These are phyloP conservation scores for Lagorchestes hirsutus DNA, from an alignment of 2,797 vertebrate species.

Conservation along the genomic window DNA sequence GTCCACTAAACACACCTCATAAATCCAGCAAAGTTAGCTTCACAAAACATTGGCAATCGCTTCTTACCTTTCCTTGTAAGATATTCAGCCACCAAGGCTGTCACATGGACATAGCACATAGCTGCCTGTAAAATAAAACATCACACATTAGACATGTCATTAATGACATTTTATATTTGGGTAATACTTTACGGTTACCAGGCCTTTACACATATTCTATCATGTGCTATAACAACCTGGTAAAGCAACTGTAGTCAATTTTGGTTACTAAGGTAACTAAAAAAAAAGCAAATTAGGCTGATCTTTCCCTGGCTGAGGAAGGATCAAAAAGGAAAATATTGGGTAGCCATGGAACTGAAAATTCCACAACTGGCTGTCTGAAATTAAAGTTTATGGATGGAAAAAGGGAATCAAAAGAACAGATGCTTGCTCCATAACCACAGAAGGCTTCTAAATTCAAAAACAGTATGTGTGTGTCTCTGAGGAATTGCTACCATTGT, in stretches of 20 bases:
- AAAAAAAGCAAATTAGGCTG: background rate
- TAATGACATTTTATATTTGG: too few species aligned
- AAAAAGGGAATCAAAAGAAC: background rate
- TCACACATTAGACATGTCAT: background rate
- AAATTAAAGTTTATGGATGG: background rate
- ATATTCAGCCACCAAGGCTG: conserved; percentile 97
- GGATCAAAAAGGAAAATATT: conserved; percentile 1
- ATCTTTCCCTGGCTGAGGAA: background rate
- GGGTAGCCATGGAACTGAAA: background rate
- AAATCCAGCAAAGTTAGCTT: background rate
- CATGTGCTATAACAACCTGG: background rate
- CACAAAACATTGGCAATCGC: background rate
- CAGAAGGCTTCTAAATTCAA: background rate
- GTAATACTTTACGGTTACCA: background rate
- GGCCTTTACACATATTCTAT: background rate
- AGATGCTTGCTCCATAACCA: background rate
- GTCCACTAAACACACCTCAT: background rate
- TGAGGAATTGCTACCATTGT: background rate
- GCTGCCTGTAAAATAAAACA: conserved; percentile 89
- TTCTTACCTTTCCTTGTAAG: conserved; percentile 95
- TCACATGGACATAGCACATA: conserved; percentile 99
- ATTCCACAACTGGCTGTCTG: background rate
- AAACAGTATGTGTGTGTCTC: background rate
- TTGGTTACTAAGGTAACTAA: background rate
- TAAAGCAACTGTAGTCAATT: background rate